phyloP scores from a whole-genome alignment of 1,140 invertebrate species.

The Ceratosolen solmsi region DNA sequence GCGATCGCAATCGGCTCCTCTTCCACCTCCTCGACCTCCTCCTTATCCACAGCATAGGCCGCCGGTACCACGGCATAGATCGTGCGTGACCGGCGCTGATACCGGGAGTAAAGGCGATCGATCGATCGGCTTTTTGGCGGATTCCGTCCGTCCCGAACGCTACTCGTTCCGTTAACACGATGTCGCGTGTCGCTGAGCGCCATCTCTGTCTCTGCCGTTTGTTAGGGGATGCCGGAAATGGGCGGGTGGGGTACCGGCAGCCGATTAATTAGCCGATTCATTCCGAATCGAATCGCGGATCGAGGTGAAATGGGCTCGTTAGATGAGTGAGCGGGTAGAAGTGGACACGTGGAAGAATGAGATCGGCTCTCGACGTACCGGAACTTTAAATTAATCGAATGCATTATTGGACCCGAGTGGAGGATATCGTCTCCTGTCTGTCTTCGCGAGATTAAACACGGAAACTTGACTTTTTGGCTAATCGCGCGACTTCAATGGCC shows the following conservation, averaged over 20 bases:
- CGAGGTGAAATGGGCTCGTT: not conserved
- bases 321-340: not conserved
- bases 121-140: not conserved
- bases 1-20: too few relatives aligned
- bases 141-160: too few relatives aligned
- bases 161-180: not conserved
- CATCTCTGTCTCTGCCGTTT: not conserved
- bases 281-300: not conserved
- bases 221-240: not conserved
- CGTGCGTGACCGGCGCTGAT: conserved; percentile 35
- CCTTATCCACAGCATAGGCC: too few relatives aligned
- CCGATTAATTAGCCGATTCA: conserved; percentile 16
- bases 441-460: too few relatives aligned
- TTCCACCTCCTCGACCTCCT: too few relatives aligned
- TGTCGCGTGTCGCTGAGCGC: not conserved
- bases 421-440: too few relatives aligned
- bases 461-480: too few relatives aligned
- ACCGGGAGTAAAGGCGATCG: conserved; percentile 4
- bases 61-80: not conserved
- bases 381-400: conserved; percentile 5
- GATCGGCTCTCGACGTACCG: not conserved
- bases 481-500: not conserved
- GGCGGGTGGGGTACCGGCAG: not conserved
- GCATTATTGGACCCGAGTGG: too few relatives aligned
- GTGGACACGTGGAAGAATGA: not conserved